Evolutionary conservation across 2,113 vertebrate genomes (phyloP), one percentile per base, ranked within the genome.

Genomic region (Gadus chalcogrammus): DNA sequence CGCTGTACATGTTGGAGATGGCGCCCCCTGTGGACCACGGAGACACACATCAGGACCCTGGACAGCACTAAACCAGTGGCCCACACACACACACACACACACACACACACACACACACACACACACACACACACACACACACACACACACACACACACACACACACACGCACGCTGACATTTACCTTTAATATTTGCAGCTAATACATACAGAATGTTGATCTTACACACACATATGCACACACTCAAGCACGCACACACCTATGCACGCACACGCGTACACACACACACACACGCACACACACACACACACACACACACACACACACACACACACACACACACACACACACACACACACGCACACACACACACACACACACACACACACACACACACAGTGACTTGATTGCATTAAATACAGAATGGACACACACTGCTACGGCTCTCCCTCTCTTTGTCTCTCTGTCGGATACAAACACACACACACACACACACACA

Each of bases 1-100:
- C 96, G 67, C 97, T 97, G 91, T 99, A 99, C 97, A 99, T 96
- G 88, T 99, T 99, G 74, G 97, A 99, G 87, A 99, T 98, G 0
- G 97, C 96, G 55, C 97, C 97, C 72, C 97, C 97, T 99, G 74
- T 78, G 63, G 77, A 79, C 75, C 73, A 71, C 71, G 76, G 69
- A 69, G 68, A 72, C 15, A 75, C 55, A 58, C 55, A 13, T 73
- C 69, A 83, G 76, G 64, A 74, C 58, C 75, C 11, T 52, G 68
- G 67, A 83, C 67, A 74, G 67, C 72, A 48, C 27, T 15, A 22
- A 2, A 20, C 13, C 20, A 11, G 60, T 3, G 8, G 4, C 60
- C 18, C 59, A 27, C 64, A n/a, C 16, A 73, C 5, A 15, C 20
- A 24, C 7, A 70, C 18, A 22, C 3, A 64, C 12, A 27, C 64